These are phyloP conservation scores for Apaloderma vittatum DNA, from an alignment of 2,113 vertebrate genomes.

Conservation along the genomic window DNA sequence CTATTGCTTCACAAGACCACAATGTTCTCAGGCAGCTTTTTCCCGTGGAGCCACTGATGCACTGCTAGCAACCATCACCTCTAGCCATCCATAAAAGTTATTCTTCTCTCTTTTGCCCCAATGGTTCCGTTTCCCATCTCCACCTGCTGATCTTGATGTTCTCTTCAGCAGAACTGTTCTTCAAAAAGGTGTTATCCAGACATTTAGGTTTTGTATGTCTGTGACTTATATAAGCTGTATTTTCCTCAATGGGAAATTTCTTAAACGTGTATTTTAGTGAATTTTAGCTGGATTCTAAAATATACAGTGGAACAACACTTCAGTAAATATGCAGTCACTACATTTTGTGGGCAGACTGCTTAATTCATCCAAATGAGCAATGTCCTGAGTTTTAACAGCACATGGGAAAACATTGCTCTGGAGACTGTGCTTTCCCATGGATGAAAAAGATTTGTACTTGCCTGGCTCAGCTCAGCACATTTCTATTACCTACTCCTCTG, in stretches of 20 bases:
- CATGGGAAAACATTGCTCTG: neutral
- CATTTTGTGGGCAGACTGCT: neutral
- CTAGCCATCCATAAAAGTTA: neutral
- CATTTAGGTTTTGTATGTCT: neutral
- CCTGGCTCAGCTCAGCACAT: neutral
- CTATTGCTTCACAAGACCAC: neutral
- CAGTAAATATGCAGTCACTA: neutral
- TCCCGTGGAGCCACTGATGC: neutral
- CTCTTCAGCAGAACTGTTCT: neutral
- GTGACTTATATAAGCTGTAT: neutral
- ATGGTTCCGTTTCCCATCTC: neutral
- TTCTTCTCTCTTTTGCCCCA: neutral
- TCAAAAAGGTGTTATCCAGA: neutral
- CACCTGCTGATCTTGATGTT: neutral
- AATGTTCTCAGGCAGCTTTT: neutral
- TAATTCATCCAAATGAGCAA: neutral
- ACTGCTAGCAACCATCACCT: neutral
- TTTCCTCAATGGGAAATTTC: neutral
- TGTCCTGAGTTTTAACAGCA: neutral
- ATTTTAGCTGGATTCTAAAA: neutral
- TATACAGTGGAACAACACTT: neutral
- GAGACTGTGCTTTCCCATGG: neutral
- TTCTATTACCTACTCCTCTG: neutral
- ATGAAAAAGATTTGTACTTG: neutral
- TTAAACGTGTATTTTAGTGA: neutral